These are phyloP conservation scores for Manis pentadactyla DNA, from an alignment of 2,797 vertebrate genomes.

Conservation along the genomic window DNA sequence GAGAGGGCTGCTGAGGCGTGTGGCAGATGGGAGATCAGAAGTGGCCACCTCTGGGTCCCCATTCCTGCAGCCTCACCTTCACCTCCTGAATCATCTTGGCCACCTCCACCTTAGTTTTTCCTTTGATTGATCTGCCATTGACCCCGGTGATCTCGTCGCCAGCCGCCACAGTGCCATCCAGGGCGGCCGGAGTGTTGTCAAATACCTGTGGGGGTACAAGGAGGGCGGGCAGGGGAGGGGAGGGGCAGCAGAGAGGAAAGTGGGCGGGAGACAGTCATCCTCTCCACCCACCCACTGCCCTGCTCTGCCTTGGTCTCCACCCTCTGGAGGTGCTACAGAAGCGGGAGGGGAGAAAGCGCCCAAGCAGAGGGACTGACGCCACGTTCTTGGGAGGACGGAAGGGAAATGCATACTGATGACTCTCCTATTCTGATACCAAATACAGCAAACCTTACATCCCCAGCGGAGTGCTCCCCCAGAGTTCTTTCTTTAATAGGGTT, in stretches of 20 bases:
- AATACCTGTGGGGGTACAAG: conserved; percentile 90
- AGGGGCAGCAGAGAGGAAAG: neutral
- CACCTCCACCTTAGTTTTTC: conserved; percentile 98
- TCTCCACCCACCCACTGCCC: fast-evolving
- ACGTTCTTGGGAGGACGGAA: neutral
- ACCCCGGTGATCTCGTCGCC: conserved; percentile 99
- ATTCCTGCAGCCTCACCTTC: conserved; percentile 88
- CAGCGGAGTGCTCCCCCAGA: fast-evolving
- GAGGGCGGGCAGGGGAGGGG: neutral
- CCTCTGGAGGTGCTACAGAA: neutral
- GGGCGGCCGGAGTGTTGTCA: conserved; percentile 96
- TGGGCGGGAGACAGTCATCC: fast-evolving
- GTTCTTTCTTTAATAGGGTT: neutral
- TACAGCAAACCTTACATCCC: too few species aligned
- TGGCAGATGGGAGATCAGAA: neutral
- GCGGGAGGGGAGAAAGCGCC: neutral
- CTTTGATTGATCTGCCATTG: conserved; percentile 96
- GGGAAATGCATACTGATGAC: fast-evolving
- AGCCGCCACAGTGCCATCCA: conserved; percentile 95
- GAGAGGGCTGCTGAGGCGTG: neutral
- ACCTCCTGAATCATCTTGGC: conserved; percentile 99
- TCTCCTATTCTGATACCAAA: neutral
- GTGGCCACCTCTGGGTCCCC: neutral
- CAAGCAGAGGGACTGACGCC: neutral
- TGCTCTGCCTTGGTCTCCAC: neutral